Evolutionary conservation across 2,113 vertebrate species (phyloP), one percentile per base, ranked within the genome.

Genomic region (Centropristis striata): DNA sequence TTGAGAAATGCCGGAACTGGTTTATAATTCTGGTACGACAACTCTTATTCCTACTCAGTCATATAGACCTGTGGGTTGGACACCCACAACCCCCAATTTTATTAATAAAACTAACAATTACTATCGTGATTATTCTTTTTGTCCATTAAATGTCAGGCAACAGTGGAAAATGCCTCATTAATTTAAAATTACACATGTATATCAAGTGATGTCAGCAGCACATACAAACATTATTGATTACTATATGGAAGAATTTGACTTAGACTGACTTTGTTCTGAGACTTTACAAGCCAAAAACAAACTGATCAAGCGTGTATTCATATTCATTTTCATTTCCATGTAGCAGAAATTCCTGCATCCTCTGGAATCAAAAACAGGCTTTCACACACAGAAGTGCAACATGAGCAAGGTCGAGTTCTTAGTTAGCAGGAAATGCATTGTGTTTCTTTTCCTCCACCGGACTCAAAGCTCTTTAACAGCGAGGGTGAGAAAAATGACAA

Each of bases 351-450:
- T 4, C n/a, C 42, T 32, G 7, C 25, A 32, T 71, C 36, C 36
- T 8, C 8, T 21, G 37, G 13, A 20, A 23, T 27, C 28, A 42
- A 60, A 13, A 15, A 60, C 16, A 58, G 51, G 15, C 5, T 27
- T 32, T 57, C 68, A 53, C 18, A 61, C 55, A 47, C n/a, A 20
- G 37, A 70, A 53, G 21, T 21, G 16, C 20, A 66, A 55, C 18
- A 54, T 0, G 4, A 71, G 53, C 49, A 4, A 70, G 58, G 70
- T 1, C 23, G 3, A 60, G 60, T 32, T 71, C 54, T 36, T 20
- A 9, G 54, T 54, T 23, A 3, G 49, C 64, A 90, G 85, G 85
- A 87, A 88, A 75, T 57, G 46, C 68, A 69, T 55, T 27, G 63
- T 32, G 70, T 80, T 86, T 64, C 64, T 65, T 78, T 75, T 64